These are phyloP conservation scores for Anarrhichthys ocellatus DNA, from an alignment of 2,113 vertebrate genomes.

Conservation along the genomic window DNA sequence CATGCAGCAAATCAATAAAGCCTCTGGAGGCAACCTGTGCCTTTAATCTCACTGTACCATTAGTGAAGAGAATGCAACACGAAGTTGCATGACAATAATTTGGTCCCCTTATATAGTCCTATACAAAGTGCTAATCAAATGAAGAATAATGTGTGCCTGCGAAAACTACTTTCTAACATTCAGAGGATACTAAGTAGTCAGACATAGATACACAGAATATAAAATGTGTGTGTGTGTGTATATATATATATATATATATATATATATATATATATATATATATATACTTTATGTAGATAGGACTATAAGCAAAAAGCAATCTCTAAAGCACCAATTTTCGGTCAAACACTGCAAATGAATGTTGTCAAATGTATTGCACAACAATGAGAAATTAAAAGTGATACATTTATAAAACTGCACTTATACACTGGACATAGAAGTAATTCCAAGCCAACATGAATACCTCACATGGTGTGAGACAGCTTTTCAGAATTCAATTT, in stretches of 20 bases:
- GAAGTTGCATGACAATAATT: constrained; percentile 74
- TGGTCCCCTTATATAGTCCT: constrained; percentile 78
- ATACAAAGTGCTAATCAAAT: constrained; percentile 83
- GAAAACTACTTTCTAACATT: constrained; percentile 65
- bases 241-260: background rate
- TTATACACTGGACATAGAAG: constrained; percentile 54
- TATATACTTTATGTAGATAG: constrained; percentile 40
- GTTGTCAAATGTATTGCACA: constrained; percentile 78
- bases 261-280: background rate
- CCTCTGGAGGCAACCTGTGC: constrained; percentile 91
- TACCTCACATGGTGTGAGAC: constrained; percentile 50
- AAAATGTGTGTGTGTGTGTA: constrained; percentile 2
- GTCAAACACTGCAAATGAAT: constrained; percentile 76
- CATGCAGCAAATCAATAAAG: constrained; percentile 86
- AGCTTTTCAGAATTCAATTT: constrained; percentile 54
- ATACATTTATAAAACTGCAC: constrained; percentile 65
- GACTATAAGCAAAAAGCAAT: constrained; percentile 74
- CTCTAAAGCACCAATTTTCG: constrained; percentile 82
- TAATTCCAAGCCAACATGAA: constrained; percentile 56
- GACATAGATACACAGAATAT: constrained; percentile 23
- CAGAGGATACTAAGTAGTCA: constrained; percentile 30
- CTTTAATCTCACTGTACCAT: constrained; percentile 82
- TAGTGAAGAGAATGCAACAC: constrained; percentile 74
- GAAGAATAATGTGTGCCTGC: constrained; percentile 67
- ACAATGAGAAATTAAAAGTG: constrained; percentile 67